Percentiles rank a stretch among this genome's conserved stretches.
phyloP scores from a whole-genome alignment of 1,140 invertebrate genomes.

The Elysia chlorotica region DNA sequence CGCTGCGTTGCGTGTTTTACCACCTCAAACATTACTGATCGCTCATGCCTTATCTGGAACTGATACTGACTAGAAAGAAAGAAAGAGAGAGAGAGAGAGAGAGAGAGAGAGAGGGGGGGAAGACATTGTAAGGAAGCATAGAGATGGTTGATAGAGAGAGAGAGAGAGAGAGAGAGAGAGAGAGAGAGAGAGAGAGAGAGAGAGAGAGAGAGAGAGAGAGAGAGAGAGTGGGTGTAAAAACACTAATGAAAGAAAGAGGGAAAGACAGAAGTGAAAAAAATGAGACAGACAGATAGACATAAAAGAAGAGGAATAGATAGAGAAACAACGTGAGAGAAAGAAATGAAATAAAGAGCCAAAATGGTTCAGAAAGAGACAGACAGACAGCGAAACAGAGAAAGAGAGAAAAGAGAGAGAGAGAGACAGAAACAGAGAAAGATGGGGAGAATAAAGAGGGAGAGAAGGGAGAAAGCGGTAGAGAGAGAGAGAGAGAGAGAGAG shows the following conservation, averaged over 20 bases:
- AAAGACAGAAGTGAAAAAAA: neutral
- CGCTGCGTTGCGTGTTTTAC: no score
- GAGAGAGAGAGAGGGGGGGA: neutral
- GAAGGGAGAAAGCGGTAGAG: no score
- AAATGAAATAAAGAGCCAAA: neutral
- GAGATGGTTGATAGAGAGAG: no score
- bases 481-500: no score
- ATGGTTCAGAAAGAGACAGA: neutral
- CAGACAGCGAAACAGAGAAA: neutral
- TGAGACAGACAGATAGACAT: neutral
- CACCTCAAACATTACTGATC: no score
- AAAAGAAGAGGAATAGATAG: neutral
- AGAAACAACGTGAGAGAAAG: neutral
- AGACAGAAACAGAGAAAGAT: no score
- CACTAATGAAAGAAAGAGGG: neutral
- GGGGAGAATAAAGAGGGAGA: no score
- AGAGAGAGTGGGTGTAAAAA: no score
- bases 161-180: no score
- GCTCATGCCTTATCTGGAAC: no score
- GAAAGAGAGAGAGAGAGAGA: neutral
- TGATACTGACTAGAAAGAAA: no score
- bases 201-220: neutral
- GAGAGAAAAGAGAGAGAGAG: neutral
- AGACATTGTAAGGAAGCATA: no score
- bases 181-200: neutral